Evolutionary conservation across 2,797 vertebrate genomes (phyloP), one percentile per base, ranked within the genome.

Genomic region (Steatocranus sp.): DNA sequence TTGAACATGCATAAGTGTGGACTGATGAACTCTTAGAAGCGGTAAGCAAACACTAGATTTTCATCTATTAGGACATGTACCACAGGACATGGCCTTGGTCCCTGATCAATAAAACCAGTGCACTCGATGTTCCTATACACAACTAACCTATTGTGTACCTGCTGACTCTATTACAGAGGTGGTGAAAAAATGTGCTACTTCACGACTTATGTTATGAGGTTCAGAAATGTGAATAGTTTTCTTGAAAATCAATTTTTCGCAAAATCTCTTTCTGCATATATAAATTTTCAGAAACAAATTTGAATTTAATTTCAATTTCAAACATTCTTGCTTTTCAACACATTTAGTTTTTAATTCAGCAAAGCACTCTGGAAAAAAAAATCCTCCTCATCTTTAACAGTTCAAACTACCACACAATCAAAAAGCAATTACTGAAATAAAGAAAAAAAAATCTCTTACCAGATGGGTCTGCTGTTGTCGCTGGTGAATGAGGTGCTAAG

Each of bases 41-140:
- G 25, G 51, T 89, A 38, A 91, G 80, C 89, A 95, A 95, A 95
- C 88, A 94, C 23, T 25, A 18, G 25, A 75, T 50, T 83, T 78
- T 82, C 50, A 50, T 51, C 61, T 87, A 43, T 93, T 85, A 89
- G 86, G 82, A 91, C 83, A 89, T 54, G 83, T 46, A 86, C 63
- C 53, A 27, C 58, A 91, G 90, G 86, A 92, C 90, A 88, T 92
- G 92, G 90, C 92, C 92, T 93, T 93, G 90, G 86, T 84, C 75
- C 41, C 54, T 50, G 74, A 91, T 94, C 93, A 92, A 93, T 90
- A 87, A 82, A 84, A 76, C 54, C 3, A 14, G 58, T 18, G 11
- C 41, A 41, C 74, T 30, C 17, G 3, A 83, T 70, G 77, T 49
- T 85, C 82, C 53, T 7, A 61, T 4, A 50, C 36, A 32, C 18